These are phyloP conservation scores for Sorex maritimensis DNA, from an alignment of 2,797 vertebrate species.

Conservation along the genomic window DNA sequence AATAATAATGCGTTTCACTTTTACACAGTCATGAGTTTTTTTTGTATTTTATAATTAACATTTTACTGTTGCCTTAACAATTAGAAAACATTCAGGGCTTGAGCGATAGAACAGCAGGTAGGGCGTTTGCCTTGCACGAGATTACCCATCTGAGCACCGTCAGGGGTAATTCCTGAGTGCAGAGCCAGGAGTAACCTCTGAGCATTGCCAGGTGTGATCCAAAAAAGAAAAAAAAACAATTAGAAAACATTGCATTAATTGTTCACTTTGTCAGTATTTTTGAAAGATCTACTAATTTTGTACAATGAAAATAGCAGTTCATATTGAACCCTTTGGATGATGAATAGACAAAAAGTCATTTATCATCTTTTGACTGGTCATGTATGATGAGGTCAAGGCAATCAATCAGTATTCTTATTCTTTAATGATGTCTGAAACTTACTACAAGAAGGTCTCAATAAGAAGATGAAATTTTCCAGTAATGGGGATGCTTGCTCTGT, in stretches of 20 bases:
- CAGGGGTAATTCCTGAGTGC: too few species aligned
- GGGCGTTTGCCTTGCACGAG: too few species aligned
- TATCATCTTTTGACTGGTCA: constrained; percentile 70
- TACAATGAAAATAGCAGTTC: constrained; percentile 73
- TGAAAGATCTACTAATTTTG: constrained; percentile 76
- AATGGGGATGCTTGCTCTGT: constrained; percentile 14
- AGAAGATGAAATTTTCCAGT: constrained; percentile 63
- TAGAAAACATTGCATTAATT: constrained; percentile 53
- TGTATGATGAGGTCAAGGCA: constrained; percentile 35
- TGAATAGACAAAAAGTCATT: constrained; percentile 80
- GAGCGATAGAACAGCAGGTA: too few species aligned
- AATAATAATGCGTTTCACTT: background rate
- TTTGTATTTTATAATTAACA: constrained; percentile 3
- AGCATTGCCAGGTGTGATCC: too few species aligned
- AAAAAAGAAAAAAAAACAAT: constrained; percentile 34
- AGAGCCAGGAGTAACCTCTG: too few species aligned
- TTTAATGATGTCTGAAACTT: constrained; percentile 55
- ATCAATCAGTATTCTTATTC: constrained; percentile 77
- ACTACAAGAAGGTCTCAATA: constrained; percentile 45
- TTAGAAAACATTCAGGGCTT: background rate
- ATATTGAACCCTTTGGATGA: constrained; percentile 63
- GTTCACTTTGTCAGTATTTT: background rate
- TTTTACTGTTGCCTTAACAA: constrained; percentile 61
- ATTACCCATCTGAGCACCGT: too few species aligned
- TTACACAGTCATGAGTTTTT: background rate